Evolutionary conservation across 64 coral and sea anemone genomes (phyloP), one percentile per base, ranked within the genome.

Genomic region (Pocillopora verrucosa): DNA sequence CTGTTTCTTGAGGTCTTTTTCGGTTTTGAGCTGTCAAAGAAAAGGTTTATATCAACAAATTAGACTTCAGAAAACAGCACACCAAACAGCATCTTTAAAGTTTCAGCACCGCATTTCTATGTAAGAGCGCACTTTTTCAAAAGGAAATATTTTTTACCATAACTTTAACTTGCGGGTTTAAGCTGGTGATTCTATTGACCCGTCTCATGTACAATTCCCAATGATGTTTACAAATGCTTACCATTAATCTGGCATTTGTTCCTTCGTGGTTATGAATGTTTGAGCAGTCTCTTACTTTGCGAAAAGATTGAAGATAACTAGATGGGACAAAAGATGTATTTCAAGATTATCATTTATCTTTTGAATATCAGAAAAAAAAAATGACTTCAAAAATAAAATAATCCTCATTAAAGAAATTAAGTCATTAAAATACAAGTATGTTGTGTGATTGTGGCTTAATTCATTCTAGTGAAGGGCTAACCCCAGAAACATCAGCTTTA

Each of bases 201-300:
- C 0, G 30, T 30, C 30, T 30, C 30, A 30, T 30, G 30, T 30
- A 30, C 30, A 30, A 30, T 0, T 30, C 30, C 30, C 30, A 19
- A 58, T 41, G 11, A 82, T 2, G 34, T 26, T 22, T 19, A 51
- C n/a, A 34, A 34, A 65, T 79, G 62, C 94, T 92, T 93, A 98
- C 96, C 86, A 90, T 87, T 58, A 98, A 86, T 89, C 80, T 98
- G 22, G 96, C 96, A 86, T 98, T 98, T 58, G 96, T 98, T 91
- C 96, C 96, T 80, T 98, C 96, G 57, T 98, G 96, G 36, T 93
- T 89, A 75, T 98, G 96, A 87, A 98, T 93, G 62, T 82, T 92
- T 36, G 93, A 95, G 61, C 96, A 98, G 67, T 98, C 93, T 86
- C 96, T 78, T 14, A 98, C 96, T 90, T 98, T 98, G 77, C 83